Evolutionary conservation across 2,113 vertebrate genomes (phyloP).

Genomic region (Numenius arquata): DNA sequence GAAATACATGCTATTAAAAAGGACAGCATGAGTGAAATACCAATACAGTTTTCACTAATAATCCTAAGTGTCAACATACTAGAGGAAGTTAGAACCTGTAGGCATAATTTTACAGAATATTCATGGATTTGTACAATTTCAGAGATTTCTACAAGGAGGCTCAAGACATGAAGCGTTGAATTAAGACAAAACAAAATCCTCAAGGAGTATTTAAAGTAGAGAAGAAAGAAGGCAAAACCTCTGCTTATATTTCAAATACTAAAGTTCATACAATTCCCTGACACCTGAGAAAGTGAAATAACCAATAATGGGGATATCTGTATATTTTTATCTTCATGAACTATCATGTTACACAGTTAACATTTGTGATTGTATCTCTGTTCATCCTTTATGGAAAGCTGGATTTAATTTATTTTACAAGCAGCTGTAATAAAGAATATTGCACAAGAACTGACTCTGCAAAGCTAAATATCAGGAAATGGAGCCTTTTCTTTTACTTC

Average conservation of each 20-base stretch:
- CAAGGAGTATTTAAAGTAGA: not conserved
- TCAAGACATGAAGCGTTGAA: not conserved
- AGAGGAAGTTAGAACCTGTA: not conserved
- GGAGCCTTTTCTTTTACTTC: slow-evolving; percentile 10
- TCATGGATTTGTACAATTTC: not conserved
- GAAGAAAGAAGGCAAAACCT: not conserved
- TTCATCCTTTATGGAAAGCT: not conserved
- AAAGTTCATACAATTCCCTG: not conserved
- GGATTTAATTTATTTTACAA: slow-evolving; percentile 35
- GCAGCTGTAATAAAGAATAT: slow-evolving; percentile 3
- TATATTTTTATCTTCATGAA: not conserved
- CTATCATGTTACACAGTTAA: not conserved
- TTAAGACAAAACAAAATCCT: not conserved
- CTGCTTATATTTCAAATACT: not conserved
- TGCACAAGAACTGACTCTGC: not conserved
- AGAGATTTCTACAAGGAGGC: not conserved
- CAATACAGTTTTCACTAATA: not conserved
- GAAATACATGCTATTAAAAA: not conserved
- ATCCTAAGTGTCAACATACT: not conserved
- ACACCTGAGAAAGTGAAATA: not conserved
- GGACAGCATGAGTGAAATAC: not conserved
- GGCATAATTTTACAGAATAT: not conserved
- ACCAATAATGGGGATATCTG: not conserved
- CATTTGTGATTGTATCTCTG: not conserved
- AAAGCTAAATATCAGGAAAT: slow-evolving; percentile 8